Evolutionary conservation across 2,113 vertebrate genomes (phyloP), one percentile per base, ranked within the genome.

Genomic region (Cygnus atratus): DNA sequence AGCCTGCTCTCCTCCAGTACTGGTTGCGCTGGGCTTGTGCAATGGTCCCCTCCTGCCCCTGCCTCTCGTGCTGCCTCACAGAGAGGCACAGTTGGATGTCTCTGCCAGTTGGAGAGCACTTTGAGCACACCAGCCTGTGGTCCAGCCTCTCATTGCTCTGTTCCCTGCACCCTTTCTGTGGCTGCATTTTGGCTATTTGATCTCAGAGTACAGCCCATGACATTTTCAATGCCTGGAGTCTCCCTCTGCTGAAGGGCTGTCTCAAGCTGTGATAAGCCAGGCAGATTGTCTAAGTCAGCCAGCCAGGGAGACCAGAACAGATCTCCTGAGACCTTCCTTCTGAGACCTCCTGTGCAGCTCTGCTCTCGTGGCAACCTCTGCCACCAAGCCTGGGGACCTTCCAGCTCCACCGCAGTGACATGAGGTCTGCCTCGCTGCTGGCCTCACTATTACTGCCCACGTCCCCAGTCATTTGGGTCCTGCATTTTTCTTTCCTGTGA

Each of bases 61-160:
- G 22, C 25, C 62, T 22, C 62, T 33, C 10, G 1, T 73, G 59
- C 50, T 62, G 41, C 39, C 28, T 67, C 0, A 0, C 28, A 52
- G 57, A 25, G 31, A 55, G 28, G 39, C 54, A n/a, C 2, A 21
- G 14, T 2, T 9, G 2, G 15, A 39, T 48, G 5, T 52, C 29
- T 74, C 20, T 84, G 59, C 37, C 22, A 3, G 33, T 33, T 7
- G 2, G 8, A 28, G 37, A 58, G 43, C 1, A 2, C 33, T 54
- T 48, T 80, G 48, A 62, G n/a, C 59, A 46, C 4, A 39, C 6
- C 43, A 72, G 44, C 12, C 71, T 33, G n/a, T 33, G 13, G 39
- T 16, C 18, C 24, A 20, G 19, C 13, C 13, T 29, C 33, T n/a
- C n/a, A 33, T 2, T 82, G 39, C 26, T 77, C 54, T 0, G 0